These are phyloP conservation scores for Platycheirus rosarum DNA, from an alignment of 2,888 invertebrate genomes.

Conservation along the genomic window DNA sequence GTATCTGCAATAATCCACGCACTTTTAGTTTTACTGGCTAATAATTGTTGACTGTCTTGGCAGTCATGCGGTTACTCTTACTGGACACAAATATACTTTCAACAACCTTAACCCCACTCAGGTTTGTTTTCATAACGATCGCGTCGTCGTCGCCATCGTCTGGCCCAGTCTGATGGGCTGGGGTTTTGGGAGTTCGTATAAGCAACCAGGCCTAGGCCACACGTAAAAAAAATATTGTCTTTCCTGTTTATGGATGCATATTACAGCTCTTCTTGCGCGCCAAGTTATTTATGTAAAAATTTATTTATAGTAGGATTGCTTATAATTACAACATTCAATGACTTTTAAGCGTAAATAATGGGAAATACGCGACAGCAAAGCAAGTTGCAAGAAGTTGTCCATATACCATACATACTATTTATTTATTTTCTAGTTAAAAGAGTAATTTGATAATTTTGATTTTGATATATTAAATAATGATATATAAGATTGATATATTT, in stretches of 20 bases:
- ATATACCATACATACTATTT: too few species aligned
- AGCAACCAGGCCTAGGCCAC: constrained; percentile 39
- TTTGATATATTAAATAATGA: too few species aligned
- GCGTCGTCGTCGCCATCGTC: background rate
- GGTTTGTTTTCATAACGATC: constrained; percentile 38
- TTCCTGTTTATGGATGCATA: constrained; percentile 17
- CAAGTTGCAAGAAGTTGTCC: background rate
- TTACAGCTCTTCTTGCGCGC: background rate
- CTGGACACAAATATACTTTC: constrained; percentile 56
- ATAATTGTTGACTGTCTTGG: constrained; percentile 54
- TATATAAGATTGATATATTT: too few species aligned
- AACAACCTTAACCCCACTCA: constrained; percentile 71
- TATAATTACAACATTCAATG: background rate
- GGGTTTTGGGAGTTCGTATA: constrained; percentile 44
- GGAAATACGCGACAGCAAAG: background rate
- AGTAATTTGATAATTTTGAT: too few species aligned
- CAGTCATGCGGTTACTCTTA: constrained; percentile 48
- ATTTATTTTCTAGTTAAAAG: too few species aligned
- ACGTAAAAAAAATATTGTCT: constrained; percentile 44
- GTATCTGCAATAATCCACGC: constrained; percentile 19
- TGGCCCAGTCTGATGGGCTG: constrained; percentile 10
- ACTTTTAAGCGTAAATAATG: background rate
- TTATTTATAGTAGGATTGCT: background rate
- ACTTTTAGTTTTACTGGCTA: constrained; percentile 39
- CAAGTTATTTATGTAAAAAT: constrained; percentile 1